Evolutionary conservation across 2,888 invertebrate genomes (phyloP).

Genomic region (Sabellastarte sp.): DNA sequence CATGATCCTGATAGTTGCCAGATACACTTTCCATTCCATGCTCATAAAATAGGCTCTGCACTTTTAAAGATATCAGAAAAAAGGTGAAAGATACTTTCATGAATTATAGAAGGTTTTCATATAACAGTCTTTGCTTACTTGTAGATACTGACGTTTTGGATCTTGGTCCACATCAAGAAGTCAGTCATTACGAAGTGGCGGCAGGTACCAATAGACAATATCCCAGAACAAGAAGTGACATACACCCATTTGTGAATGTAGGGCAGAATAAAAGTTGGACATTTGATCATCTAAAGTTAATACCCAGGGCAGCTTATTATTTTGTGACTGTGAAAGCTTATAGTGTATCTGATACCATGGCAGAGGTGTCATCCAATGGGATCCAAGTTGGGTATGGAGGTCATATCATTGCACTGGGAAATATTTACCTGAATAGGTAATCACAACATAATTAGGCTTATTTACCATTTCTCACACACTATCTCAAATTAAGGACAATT

Average conservation of each 20-base stretch:
- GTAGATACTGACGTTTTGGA: no score
- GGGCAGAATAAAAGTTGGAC: background rate
- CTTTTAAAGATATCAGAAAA: no score
- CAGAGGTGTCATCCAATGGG: background rate
- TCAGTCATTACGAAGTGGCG: constrained; percentile 6
- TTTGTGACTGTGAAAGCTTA: background rate
- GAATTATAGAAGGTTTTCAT: no score
- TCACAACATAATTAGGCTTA: no score
- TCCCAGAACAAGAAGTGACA: background rate
- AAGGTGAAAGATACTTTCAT: no score
- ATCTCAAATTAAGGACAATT: no score
- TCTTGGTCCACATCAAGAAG: constrained; percentile 8
- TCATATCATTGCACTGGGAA: background rate
- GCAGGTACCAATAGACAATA: background rate
- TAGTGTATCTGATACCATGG: background rate
- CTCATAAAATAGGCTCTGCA: no score
- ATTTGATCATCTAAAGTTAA: background rate
- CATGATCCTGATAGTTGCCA: no score
- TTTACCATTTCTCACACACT: no score
- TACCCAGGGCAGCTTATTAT: background rate
- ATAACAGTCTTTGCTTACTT: no score
- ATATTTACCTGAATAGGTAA: background rate
- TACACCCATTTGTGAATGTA: background rate
- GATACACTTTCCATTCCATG: no score
- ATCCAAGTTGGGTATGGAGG: constrained; percentile 1